These are phyloP conservation scores for Alaudala cheleensis DNA, from an alignment of 2,113 vertebrate species.

Conservation along the genomic window DNA sequence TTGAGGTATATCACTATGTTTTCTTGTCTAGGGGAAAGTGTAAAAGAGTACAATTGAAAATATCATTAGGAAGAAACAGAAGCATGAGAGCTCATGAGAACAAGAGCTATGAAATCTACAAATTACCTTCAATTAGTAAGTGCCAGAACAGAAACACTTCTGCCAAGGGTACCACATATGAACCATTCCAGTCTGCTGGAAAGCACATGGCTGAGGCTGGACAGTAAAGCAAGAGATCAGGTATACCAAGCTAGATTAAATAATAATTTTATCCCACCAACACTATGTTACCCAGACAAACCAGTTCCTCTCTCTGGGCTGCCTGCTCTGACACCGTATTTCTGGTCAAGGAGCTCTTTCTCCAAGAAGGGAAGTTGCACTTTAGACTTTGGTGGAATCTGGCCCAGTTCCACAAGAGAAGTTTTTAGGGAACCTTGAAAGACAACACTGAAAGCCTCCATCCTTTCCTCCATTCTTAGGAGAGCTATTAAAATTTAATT, in stretches of 20 bases:
- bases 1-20: background rate
- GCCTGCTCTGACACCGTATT: background rate
- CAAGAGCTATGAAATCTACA: background rate
- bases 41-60: background rate
- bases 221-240: background rate
- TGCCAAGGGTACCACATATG: accelerated
- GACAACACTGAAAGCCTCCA: background rate
- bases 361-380: background rate
- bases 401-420: background rate
- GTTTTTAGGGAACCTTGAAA: background rate
- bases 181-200: background rate
- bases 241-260: background rate
- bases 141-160: background rate
- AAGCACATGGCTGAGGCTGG: accelerated
- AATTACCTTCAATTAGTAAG: background rate
- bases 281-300: background rate
- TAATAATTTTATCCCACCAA: background rate
- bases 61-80: background rate
- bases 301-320: background rate
- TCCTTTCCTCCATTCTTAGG: background rate
- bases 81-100: background rate
- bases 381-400: accelerated
- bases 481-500: background rate
- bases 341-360: background rate
- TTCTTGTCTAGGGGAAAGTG: background rate